Percentiles rank a stretch among this genome's conserved stretches.
phyloP scores from a whole-genome alignment of 2,888 invertebrate genomes.

The Rhagophthalmus giganteus region DNA sequence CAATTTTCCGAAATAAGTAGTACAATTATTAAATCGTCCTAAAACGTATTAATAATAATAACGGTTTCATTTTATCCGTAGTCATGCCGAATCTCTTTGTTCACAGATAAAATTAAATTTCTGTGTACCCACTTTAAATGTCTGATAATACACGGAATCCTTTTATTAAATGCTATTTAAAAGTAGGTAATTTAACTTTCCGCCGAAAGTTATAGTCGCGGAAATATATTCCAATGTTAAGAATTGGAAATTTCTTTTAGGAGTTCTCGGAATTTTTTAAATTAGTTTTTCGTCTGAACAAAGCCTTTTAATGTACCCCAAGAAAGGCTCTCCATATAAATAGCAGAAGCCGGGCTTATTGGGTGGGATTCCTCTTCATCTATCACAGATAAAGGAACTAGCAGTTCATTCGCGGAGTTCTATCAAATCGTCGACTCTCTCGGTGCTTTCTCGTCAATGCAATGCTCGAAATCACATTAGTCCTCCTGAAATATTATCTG shows the following conservation, averaged over 20 bases:
- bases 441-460: slow-evolving; percentile 14
- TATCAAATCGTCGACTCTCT: slow-evolving; percentile 9
- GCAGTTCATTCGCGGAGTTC: slow-evolving; percentile 17
- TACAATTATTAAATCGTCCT: too few relatives aligned
- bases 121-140: too few relatives aligned
- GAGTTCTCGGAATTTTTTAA: background rate
- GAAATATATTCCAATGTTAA: too few relatives aligned
- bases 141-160: too few relatives aligned
- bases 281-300: slow-evolving; percentile 7
- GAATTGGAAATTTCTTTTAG: too few relatives aligned
- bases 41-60: too few relatives aligned
- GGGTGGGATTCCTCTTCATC: slow-evolving; percentile 11
- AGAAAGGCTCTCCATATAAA: slow-evolving; percentile 6
- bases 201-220: too few relatives aligned
- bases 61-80: too few relatives aligned
- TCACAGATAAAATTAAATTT: too few relatives aligned
- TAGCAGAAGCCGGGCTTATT: slow-evolving; percentile 11
- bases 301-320: slow-evolving; percentile 9
- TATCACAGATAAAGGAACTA: slow-evolving; percentile 23
- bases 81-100: too few relatives aligned
- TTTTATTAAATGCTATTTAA: background rate
- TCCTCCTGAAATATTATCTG: slow-evolving; percentile 13
- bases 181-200: background rate
- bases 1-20: too few relatives aligned
- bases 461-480: slow-evolving; percentile 19